phyloP scores from a whole-genome alignment of 2,113 vertebrate genomes.

The Dermatemys mawii region DNA sequence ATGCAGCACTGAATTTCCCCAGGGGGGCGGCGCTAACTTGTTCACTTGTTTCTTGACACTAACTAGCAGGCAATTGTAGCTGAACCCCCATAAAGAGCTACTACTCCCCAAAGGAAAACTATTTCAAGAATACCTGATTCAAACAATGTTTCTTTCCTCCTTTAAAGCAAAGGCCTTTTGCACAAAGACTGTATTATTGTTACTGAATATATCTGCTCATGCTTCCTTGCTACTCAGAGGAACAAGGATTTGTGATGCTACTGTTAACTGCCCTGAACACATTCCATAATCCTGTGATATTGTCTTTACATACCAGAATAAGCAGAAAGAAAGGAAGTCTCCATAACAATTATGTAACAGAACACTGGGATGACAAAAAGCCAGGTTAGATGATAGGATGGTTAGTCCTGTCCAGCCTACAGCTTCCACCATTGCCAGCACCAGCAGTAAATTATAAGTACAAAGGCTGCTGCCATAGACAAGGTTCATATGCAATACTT shows the following conservation, averaged over 20 bases:
- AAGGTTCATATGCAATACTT: background rate
- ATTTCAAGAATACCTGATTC: background rate
- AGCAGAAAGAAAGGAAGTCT: background rate
- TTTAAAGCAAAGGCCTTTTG: background rate
- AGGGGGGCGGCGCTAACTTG: constrained; percentile 12
- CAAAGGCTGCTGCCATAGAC: background rate
- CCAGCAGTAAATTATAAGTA: background rate
- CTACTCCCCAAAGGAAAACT: background rate
- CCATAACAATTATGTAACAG: background rate
- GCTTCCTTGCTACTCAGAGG: background rate
- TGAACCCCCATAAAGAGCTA: background rate
- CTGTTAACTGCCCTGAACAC: background rate
- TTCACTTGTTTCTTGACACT: background rate
- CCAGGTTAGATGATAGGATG: background rate
- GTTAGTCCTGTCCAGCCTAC: background rate
- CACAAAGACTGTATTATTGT: background rate
- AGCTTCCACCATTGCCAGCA: background rate
- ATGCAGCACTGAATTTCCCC: background rate
- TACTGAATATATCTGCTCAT: background rate
- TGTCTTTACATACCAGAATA: background rate
- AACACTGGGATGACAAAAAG: background rate
- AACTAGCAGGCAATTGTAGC: background rate
- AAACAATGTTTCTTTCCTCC: background rate
- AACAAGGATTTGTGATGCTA: background rate
- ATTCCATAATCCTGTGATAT: background rate